A percentile compares a stretch with the other conserved stretches of the same genome.
These are phyloP conservation scores for Macrotrachela quadricornifera DNA, from an alignment of 1,140 invertebrate genomes.

Conservation along the genomic window DNA sequence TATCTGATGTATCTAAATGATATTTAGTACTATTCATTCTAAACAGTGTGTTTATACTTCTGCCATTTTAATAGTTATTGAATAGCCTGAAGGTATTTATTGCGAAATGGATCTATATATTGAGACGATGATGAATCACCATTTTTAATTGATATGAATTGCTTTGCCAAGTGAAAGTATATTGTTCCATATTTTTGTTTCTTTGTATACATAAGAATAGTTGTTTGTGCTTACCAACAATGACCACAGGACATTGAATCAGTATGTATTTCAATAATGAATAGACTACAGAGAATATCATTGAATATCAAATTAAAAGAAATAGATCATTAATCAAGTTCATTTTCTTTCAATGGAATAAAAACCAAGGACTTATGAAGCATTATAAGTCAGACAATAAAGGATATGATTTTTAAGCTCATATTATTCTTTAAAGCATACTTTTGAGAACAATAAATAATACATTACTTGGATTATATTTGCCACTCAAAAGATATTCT, in stretches of 20 bases:
- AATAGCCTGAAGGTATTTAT: neutral
- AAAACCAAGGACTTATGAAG: too few relatives aligned
- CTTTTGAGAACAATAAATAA: too few relatives aligned
- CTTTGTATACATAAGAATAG: too few relatives aligned
- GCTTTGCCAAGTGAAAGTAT: too few relatives aligned
- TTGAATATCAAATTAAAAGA: constrained; percentile 44
- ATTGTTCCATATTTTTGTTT: too few relatives aligned
- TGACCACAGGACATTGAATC: constrained; percentile 47
- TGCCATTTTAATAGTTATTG: constrained; percentile 1
- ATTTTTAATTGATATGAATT: too few relatives aligned
- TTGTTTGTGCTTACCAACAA: constrained; percentile 13
- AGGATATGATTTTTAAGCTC: constrained; percentile 12
- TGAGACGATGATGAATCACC: neutral
- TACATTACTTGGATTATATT: constrained; percentile 13
- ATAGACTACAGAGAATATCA: constrained; percentile 59
- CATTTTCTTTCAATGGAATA: constrained; percentile 72
- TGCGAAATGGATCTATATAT: neutral
- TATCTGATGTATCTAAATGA: too few relatives aligned
- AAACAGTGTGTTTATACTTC: neutral
- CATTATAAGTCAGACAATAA: constrained; percentile 51
- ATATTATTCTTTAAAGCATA: constrained; percentile 20
- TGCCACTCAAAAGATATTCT: too few relatives aligned
- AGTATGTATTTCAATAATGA: constrained; percentile 64
- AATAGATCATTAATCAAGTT: constrained; percentile 50
- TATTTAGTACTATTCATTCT: too few relatives aligned